Conservation (phyloP, 2,888 invertebrate genomes). For the Synanthedon myopaeformis region DNA sequence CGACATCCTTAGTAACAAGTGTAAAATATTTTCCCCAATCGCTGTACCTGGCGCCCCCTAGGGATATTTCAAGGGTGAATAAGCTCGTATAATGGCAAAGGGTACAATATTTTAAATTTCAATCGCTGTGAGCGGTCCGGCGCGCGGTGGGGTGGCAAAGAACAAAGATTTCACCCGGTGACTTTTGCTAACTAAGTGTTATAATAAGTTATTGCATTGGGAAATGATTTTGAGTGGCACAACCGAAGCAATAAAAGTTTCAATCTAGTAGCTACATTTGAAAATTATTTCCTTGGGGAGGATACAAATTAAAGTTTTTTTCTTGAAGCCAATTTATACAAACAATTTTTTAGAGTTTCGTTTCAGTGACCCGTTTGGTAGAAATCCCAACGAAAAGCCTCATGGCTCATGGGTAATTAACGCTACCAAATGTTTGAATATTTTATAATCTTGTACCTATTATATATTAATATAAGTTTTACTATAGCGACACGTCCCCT, state of each 20-base stretch:
- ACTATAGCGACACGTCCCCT: too few species aligned
- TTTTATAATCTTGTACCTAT: too few species aligned
- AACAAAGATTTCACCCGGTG: constrained; percentile 62
- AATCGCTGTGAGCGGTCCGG: constrained; percentile 69
- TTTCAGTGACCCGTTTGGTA: too few species aligned
- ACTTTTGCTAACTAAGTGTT: constrained; percentile 52
- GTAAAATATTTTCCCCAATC: constrained; percentile 71
- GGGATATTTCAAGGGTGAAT: constrained; percentile 73
- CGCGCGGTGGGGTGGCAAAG: constrained; percentile 43
- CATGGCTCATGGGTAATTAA: too few species aligned
- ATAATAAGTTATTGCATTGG: constrained; percentile 43
- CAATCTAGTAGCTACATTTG: background rate
- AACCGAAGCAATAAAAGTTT: background rate
- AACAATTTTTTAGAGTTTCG: too few species aligned
- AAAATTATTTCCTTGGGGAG: constrained; percentile 2
- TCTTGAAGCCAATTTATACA: background rate
- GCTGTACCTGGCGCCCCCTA: constrained; percentile 66
- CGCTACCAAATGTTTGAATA: too few species aligned
- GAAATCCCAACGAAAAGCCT: too few species aligned
- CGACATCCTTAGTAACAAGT: constrained; percentile 69
- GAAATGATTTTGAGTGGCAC: constrained; percentile 17
- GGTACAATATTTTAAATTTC: constrained; percentile 72
- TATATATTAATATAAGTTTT: too few species aligned
- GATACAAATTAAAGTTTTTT: background rate
- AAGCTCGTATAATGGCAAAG: constrained; percentile 71